phyloP scores from a whole-genome alignment of 2,113 vertebrate species.

The Sakesphorus luctuosus region DNA sequence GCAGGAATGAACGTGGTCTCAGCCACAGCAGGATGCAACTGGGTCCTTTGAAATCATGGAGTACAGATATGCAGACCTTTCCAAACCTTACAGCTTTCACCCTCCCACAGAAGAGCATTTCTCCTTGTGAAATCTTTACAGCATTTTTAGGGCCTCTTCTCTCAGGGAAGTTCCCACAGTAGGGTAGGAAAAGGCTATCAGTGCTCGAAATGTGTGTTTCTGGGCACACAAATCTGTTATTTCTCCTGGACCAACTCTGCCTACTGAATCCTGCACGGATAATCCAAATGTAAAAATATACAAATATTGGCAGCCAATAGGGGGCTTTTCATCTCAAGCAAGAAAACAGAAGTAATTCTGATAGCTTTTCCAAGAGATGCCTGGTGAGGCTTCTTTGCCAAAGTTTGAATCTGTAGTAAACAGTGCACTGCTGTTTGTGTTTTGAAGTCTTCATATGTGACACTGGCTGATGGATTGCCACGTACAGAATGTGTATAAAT shows the following conservation, averaged over 20 bases:
- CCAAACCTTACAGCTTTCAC: not conserved
- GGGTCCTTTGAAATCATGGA: not conserved
- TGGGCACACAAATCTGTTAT: conserved; percentile 65
- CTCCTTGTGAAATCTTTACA: not conserved
- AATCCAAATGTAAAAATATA: conserved; percentile 61
- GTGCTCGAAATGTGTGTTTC: conserved; percentile 46
- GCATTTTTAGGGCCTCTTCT: not conserved
- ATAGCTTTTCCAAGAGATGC: conserved; percentile 66
- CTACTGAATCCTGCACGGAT: conserved; percentile 11
- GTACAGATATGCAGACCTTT: not conserved
- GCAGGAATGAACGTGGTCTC: not conserved
- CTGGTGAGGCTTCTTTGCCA: conserved; percentile 60
- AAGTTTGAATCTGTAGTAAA: conserved; percentile 65
- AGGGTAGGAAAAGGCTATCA: conserved; percentile 54
- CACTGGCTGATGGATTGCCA: conserved; percentile 47
- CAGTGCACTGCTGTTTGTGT: conserved; percentile 51
- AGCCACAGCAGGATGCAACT: not conserved
- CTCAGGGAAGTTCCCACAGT: not conserved
- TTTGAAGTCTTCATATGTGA: conserved; percentile 54
- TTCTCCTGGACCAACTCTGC: conserved; percentile 43
- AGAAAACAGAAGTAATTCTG: conserved; percentile 63
- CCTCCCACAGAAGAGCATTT: not conserved
- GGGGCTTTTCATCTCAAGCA: conserved; percentile 57
- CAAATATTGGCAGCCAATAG: conserved; percentile 60
- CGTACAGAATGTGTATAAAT: conserved; percentile 33